Percentiles rank a stretch among this genome's conserved stretches.
These are phyloP conservation scores for Girardinus metallicus DNA, from an alignment of 2,797 vertebrate species.

Conservation along the genomic window DNA sequence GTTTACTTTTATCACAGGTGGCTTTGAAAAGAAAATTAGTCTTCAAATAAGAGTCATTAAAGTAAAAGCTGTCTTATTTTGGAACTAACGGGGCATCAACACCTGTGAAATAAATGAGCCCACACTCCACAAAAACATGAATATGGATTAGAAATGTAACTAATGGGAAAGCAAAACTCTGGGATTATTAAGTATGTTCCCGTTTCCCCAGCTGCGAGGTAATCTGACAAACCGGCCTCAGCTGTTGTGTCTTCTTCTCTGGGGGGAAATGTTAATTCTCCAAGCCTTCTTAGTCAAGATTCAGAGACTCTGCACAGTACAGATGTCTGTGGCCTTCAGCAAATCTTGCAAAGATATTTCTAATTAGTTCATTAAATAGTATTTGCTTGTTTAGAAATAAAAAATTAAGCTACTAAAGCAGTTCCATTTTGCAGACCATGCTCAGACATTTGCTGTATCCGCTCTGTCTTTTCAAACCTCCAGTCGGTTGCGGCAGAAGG, in stretches of 20 bases:
- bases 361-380: neutral
- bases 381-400: neutral
- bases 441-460: neutral
- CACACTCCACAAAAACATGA: neutral
- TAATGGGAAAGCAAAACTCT: constrained; percentile 40
- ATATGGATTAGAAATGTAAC: constrained; percentile 44
- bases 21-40: neutral
- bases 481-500: neutral
- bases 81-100: neutral
- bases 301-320: neutral
- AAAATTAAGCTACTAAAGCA: neutral
- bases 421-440: neutral
- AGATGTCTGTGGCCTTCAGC: neutral
- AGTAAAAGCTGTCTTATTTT: constrained; percentile 15
- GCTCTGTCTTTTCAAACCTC: neutral
- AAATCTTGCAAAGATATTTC: constrained; percentile 1
- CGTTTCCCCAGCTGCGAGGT: constrained; percentile 48
- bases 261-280: constrained; percentile 40
- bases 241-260: constrained; percentile 54
- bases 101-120: constrained; percentile 20
- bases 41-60: neutral
- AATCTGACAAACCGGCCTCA: constrained; percentile 57
- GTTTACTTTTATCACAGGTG: neutral
- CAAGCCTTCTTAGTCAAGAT: neutral
- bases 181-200: constrained; percentile 24